Evolutionary conservation across 2,797 vertebrate genomes (phyloP).

Genomic region (Valencia hispanica): DNA sequence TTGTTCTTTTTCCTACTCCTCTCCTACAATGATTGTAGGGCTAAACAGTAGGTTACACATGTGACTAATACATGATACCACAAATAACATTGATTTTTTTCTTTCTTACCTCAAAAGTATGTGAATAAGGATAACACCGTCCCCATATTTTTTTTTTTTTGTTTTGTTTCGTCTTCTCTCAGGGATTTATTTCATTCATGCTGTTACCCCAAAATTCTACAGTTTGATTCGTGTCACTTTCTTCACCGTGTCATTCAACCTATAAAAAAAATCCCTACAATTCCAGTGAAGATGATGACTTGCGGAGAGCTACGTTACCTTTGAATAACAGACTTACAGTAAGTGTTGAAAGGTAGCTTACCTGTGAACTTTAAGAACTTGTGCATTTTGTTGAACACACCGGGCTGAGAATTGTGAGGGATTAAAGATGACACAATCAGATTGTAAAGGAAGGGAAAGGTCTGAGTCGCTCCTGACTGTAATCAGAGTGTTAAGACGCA

Average conservation of each 20-base stretch:
- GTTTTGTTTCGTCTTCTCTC: background rate
- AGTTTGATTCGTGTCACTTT: slow-evolving; percentile 22
- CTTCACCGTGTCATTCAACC: slow-evolving; percentile 35
- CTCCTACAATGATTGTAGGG: background rate
- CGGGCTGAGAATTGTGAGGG: slow-evolving; percentile 1
- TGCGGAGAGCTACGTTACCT: slow-evolving; percentile 20
- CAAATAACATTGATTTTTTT: background rate
- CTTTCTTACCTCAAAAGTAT: background rate
- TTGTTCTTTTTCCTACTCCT: slow-evolving; percentile 9
- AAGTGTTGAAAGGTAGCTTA: slow-evolving; percentile 56
- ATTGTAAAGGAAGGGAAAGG: background rate
- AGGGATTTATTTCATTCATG: background rate
- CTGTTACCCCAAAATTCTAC: slow-evolving; percentile 5
- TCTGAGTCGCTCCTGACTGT: background rate
- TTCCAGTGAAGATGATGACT: slow-evolving; percentile 20
- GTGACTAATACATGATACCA: slow-evolving; percentile 6
- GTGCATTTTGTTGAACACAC: slow-evolving; percentile 17
- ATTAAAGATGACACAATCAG: slow-evolving; percentile 13
- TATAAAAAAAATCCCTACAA: slow-evolving; percentile 1
- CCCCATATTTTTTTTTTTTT: background rate
- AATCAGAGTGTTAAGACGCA: slow-evolving; percentile 8
- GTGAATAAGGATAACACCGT: background rate
- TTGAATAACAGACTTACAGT: slow-evolving; percentile 53
- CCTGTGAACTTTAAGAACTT: slow-evolving; percentile 36
- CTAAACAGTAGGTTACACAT: slow-evolving; percentile 8